Percentiles rank a stretch among this genome's conserved stretches.
Evolutionary conservation across 2,797 vertebrate genomes (phyloP).

Genomic region (Myotis myotis): DNA sequence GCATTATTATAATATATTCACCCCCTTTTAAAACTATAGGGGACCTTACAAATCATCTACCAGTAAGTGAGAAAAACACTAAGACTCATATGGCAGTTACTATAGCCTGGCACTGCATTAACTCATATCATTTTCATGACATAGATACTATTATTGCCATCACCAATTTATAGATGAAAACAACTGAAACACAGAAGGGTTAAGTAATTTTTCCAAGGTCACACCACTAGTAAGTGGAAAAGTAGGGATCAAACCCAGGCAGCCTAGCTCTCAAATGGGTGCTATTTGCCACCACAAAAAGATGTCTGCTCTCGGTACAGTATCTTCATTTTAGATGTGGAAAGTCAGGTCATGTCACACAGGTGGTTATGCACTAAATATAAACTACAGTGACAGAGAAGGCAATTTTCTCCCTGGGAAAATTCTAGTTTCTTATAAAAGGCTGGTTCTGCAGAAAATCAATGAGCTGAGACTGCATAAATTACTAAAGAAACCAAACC

Average conservation of each 20-base stretch:
- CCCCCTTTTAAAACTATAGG: slow-evolving; percentile 7
- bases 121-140: slow-evolving; percentile 27
- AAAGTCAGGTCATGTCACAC: slow-evolving; percentile 62
- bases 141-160: slow-evolving; percentile 43
- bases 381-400: slow-evolving; percentile 68
- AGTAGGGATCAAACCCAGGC: slow-evolving; percentile 5
- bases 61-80: not conserved
- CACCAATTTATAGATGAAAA: slow-evolving; percentile 44
- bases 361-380: slow-evolving; percentile 72
- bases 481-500: slow-evolving; percentile 73
- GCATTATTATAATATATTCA: slow-evolving; percentile 27
- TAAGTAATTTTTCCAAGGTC: slow-evolving; percentile 47
- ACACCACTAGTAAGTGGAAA: slow-evolving; percentile 40
- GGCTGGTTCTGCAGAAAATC: slow-evolving; percentile 72
- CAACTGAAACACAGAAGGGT: not conserved
- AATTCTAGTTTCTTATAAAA: slow-evolving; percentile 76
- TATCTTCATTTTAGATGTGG: slow-evolving; percentile 51
- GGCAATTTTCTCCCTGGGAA: slow-evolving; percentile 72
- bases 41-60: not conserved
- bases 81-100: not conserved
- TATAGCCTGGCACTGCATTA: not conserved
- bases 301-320: not conserved
- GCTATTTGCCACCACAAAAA: slow-evolving; percentile 2
- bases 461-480: slow-evolving; percentile 74
- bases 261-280: not conserved